Evolutionary conservation across 1,140 invertebrate genomes (phyloP).

Genomic region (Microplitis mediator): DNA sequence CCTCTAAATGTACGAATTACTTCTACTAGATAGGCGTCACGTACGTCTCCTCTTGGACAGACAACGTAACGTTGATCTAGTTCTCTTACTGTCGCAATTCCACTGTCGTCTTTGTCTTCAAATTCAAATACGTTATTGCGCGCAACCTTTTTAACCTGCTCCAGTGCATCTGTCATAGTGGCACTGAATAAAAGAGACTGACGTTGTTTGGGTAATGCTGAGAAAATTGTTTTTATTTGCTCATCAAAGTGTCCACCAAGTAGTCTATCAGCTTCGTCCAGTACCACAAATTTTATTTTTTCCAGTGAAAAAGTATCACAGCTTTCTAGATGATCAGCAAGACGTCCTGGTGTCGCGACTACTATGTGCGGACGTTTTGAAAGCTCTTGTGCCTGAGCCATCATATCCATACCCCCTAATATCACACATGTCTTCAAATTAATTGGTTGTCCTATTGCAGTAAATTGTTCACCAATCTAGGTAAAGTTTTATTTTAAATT

Average conservation of each 20-base stretch:
- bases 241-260: constrained; percentile 81
- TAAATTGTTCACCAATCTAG: constrained; percentile 92
- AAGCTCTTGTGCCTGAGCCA: constrained; percentile 85
- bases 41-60: constrained; percentile 83
- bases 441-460: constrained; percentile 84
- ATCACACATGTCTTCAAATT: constrained; percentile 82
- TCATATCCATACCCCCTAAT: constrained; percentile 93
- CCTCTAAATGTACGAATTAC: constrained; percentile 79
- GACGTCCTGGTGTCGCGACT: constrained; percentile 88
- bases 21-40: constrained; percentile 93
- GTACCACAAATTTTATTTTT: constrained; percentile 82
- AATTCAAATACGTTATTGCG: constrained; percentile 60
- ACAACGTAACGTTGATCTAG: constrained; percentile 90
- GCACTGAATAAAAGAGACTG: constrained; percentile 94
- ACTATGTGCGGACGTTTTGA: constrained; percentile 90
- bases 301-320: constrained; percentile 83
- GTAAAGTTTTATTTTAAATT: constrained; percentile 39
- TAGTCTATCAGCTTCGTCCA: constrained; percentile 92
- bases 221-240: constrained; percentile 83
- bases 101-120: constrained; percentile 68
- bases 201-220: constrained; percentile 77
- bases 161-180: constrained; percentile 88
- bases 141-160: constrained; percentile 73
- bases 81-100: constrained; percentile 81
- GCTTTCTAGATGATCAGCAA: constrained; percentile 87